Conservation (phyloP, 2,113 vertebrate species). For the Gobio gobio region DNA sequence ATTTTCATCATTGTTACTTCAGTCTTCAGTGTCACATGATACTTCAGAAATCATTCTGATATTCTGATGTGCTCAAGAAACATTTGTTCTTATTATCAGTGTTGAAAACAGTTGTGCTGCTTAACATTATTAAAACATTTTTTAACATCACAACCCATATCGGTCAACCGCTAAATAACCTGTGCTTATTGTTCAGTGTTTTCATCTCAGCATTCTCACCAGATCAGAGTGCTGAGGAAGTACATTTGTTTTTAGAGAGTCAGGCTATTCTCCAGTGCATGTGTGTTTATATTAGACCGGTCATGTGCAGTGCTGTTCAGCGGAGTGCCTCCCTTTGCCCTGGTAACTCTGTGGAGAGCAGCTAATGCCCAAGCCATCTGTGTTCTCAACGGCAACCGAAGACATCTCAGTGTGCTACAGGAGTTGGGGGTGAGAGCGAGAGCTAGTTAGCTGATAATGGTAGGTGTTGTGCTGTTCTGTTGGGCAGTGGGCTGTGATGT, state of each 20-base stretch:
- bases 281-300: constrained; percentile 11
- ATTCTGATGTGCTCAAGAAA: too few species aligned
- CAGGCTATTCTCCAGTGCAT: constrained; percentile 12
- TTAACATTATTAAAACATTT: not conserved
- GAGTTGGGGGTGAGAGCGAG: not conserved
- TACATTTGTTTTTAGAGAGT: not conserved
- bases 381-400: not conserved
- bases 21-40: too few species aligned
- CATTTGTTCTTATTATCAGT: too few species aligned
- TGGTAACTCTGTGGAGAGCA: constrained; percentile 8
- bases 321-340: constrained; percentile 15
- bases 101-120: too few species aligned
- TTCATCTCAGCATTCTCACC: not conserved
- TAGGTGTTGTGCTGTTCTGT: constrained; percentile 26
- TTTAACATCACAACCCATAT: not conserved
- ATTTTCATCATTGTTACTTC: not conserved
- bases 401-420: not conserved
- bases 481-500: constrained; percentile 49
- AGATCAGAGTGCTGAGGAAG: not conserved
- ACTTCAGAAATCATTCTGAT: too few species aligned
- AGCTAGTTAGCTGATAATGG: not conserved
- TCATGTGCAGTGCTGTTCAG: not conserved
- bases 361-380: constrained; percentile 27
- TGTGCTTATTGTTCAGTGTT: not conserved
- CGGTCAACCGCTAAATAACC: not conserved